These are phyloP conservation scores for Suricata suricatta DNA, from an alignment of 2,113 vertebrate genomes.

Conservation along the genomic window DNA sequence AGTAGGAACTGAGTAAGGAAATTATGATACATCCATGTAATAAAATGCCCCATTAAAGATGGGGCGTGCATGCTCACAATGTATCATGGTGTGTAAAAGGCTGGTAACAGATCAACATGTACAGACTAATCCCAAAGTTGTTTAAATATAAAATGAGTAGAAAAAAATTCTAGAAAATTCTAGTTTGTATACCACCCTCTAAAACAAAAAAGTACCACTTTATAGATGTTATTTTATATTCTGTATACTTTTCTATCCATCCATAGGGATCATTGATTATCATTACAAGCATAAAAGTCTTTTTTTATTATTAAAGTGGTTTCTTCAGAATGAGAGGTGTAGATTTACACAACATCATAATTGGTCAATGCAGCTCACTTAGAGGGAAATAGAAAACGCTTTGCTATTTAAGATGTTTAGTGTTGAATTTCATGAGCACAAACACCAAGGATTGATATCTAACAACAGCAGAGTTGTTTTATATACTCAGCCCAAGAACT, in stretches of 20 bases:
- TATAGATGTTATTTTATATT: not conserved
- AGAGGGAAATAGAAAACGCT: not conserved
- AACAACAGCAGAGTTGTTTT: conserved; percentile 60
- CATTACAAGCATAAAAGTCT: not conserved
- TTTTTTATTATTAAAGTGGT: conserved; percentile 37
- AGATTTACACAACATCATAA: conserved; percentile 5
- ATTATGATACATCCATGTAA: not conserved
- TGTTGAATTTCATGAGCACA: conserved; percentile 63
- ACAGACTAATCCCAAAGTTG: not conserved
- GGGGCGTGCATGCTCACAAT: not conserved
- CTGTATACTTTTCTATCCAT: not conserved
- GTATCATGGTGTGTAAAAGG: not conserved
- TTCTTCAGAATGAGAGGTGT: conserved; percentile 36
- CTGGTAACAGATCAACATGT: not conserved
- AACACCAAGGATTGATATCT: not conserved
- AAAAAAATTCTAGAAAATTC: not conserved
- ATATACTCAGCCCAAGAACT: conserved; percentile 54
- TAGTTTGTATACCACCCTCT: not conserved
- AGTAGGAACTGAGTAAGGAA: not conserved
- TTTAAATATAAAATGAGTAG: not conserved
- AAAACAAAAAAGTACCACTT: not conserved
- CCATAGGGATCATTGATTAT: not conserved
- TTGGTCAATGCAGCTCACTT: not conserved
- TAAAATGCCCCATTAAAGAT: not conserved
- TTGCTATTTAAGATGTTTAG: not conserved